Base-by-base conservation (phyloP, 2,888 invertebrate genomes). In the Bhutanitis thaidina region DNA sequence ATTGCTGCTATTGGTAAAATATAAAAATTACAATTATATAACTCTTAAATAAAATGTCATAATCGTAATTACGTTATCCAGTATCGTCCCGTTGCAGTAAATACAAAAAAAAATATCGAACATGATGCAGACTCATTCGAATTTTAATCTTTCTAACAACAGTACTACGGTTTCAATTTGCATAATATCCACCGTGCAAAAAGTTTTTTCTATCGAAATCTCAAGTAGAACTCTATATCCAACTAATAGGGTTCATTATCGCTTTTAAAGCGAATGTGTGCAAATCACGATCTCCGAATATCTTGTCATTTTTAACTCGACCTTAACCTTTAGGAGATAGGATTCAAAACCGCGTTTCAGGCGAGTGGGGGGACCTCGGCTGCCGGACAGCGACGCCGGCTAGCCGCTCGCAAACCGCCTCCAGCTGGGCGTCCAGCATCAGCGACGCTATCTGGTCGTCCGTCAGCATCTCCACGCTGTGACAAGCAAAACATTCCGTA, bases 371-470 rank as follows among this genome's bases (percentile, higher is more conserved):
- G 0, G 71, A 67, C 9, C 63, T 55, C 3, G 69, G 64, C n/a
- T 52, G 52, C 1, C 67, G 54, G 4, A 62, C 63, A 5, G 65
- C 77, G 0, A 84, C 87, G 25, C 89, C 89, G 3, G 94, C 90
- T 16, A 94, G 89, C 55, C 93, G 90, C 68, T 93, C 93, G 69
- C 94, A 94, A 0, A 93, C 93, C 40, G 91, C 91, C 55, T 93
- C 92, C 48, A 94, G 80, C 50, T 94, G 93, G 10, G 93, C 92
- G 79, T 94, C 94, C 72, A 94, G 77, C 94, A 94, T 94, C 20
- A 94, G 77, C 0, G 93, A 94, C 29, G 92, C 92, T 61, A 94
- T 94, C 69, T 94, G 94, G 41, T 94, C 94, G 68, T 94, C 94
- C 1, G 93, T 93, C 46, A 94, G 78, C 94, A 94, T 94, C 74